Conservation (phyloP, 2,797 vertebrate species). For the Corythornis leucogaster region DNA sequence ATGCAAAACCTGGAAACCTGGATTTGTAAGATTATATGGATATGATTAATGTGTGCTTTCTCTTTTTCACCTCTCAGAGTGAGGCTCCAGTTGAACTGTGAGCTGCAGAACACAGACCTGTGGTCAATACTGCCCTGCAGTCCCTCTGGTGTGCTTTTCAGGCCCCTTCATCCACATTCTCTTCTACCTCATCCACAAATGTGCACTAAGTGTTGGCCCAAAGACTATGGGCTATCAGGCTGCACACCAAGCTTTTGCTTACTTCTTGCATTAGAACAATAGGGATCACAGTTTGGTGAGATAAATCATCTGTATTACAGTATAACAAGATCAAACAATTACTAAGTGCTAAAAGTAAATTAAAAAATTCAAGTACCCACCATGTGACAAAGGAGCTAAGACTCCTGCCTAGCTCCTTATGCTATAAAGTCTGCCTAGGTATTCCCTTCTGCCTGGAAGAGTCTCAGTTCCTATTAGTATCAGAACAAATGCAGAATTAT, state of each 20-base stretch:
- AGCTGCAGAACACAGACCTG: not conserved
- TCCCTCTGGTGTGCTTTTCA: not conserved
- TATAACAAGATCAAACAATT: not conserved
- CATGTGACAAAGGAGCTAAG: not conserved
- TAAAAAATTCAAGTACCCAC: not conserved
- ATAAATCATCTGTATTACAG: not conserved
- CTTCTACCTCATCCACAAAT: not conserved
- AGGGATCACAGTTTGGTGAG: not conserved
- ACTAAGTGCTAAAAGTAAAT: not conserved
- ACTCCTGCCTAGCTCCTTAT: not conserved
- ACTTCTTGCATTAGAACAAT: not conserved
- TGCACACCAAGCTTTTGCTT: not conserved
- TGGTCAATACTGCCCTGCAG: not conserved
- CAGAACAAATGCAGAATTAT: not conserved
- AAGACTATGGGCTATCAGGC: not conserved
- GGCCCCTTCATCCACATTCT: not conserved
- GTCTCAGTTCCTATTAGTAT: not conserved
- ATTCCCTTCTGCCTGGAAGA: not conserved
- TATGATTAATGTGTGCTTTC: not conserved
- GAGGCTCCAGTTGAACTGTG: fast-evolving
- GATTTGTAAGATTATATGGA: not conserved
- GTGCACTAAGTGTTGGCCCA: fast-evolving
- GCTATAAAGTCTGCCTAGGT: not conserved
- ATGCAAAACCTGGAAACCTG: not conserved
- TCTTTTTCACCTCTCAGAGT: not conserved